Evolutionary conservation across 2,113 vertebrate genomes (phyloP).

Genomic region (Mystacornis crossleyi): DNA sequence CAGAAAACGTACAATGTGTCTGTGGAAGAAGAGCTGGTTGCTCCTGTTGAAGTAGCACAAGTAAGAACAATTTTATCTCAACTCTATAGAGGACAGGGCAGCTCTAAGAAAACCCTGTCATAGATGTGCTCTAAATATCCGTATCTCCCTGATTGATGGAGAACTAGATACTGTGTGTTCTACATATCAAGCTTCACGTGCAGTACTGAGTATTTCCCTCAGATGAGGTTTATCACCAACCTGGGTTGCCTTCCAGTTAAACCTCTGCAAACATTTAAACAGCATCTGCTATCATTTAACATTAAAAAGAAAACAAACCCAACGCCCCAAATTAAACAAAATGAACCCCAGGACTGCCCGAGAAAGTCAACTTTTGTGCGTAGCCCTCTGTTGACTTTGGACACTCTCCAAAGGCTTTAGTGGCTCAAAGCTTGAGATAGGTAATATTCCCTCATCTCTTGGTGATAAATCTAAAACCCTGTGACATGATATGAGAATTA

Average conservation of each 20-base stretch:
- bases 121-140: not conserved
- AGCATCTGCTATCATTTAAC: not conserved
- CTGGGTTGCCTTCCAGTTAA: not conserved
- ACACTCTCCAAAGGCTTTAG: not conserved
- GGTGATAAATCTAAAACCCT: not conserved
- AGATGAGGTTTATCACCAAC: not conserved
- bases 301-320: not conserved
- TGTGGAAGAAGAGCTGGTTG: conserved; percentile 68
- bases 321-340: not conserved
- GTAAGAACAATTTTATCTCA: conserved; percentile 45
- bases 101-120: not conserved
- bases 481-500: not conserved
- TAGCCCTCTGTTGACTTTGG: not conserved
- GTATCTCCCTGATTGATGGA: not conserved
- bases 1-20: conserved; percentile 48
- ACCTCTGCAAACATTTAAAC: not conserved
- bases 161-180: not conserved
- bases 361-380: not conserved
- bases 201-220: not conserved
- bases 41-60: conserved; percentile 48
- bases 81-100: not conserved
- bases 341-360: not conserved
- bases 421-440: not conserved
- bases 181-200: not conserved
- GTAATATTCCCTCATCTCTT: not conserved